Evolutionary conservation across 2,797 vertebrate genomes (phyloP).

Genomic region (Oophaga sylvatica): DNA sequence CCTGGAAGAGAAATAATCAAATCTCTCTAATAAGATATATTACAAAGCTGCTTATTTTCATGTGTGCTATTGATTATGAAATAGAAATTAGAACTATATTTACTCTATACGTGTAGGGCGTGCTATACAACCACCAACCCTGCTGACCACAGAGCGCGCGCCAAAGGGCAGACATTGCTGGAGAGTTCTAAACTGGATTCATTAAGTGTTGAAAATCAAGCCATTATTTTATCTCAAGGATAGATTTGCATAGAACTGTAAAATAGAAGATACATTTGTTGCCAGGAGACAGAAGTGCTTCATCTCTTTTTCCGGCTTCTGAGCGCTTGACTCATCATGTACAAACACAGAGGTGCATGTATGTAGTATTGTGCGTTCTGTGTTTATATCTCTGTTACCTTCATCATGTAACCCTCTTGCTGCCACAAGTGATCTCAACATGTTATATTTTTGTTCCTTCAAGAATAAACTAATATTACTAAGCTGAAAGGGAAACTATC

Average conservation of each 20-base stretch:
- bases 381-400: slow-evolving; percentile 29
- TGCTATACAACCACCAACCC: too few relatives aligned
- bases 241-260: slow-evolving; percentile 53
- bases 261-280: slow-evolving; percentile 57
- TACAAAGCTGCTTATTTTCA: too few relatives aligned
- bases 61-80: too few relatives aligned
- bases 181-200: background rate
- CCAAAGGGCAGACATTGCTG: background rate
- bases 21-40: too few relatives aligned
- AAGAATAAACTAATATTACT: background rate
- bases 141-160: background rate
- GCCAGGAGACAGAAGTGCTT: slow-evolving; percentile 56
- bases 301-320: slow-evolving; percentile 50
- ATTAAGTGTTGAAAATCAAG: slow-evolving; percentile 18
- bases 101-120: too few relatives aligned
- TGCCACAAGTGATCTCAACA: background rate
- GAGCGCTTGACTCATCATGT: slow-evolving; percentile 55
- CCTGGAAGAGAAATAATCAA: too few relatives aligned
- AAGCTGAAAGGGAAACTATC: too few relatives aligned
- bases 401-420: background rate
- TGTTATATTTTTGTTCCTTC: background rate
- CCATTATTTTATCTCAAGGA: slow-evolving; percentile 46
- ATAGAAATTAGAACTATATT: too few relatives aligned
- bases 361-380: slow-evolving; percentile 34
- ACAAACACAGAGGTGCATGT: slow-evolving; percentile 46